Evolutionary conservation across 1,140 invertebrate genomes (phyloP), one percentile per base, ranked within the genome.

Genomic region (Megathymus violae): DNA sequence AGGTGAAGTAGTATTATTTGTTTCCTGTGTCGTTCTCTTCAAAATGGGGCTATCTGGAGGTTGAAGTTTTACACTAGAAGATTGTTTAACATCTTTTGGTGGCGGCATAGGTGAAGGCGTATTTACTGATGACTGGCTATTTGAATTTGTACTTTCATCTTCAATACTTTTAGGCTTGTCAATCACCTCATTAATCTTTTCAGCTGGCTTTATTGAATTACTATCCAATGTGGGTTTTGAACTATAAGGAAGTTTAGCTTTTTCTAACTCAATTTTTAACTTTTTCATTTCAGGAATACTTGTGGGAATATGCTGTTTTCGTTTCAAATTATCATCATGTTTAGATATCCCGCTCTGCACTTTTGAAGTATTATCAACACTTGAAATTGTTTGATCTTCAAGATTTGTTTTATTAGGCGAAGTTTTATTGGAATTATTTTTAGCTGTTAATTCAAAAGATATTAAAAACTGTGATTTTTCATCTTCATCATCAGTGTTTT

Each of bases 401-500:
- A n/a, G 48, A 64, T 61, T 75, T 46, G 51, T 27, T 79, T 85
- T 70, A 22, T 16, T 46, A 38, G 80, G 78, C 48, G 82, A 78
- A 41, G 75, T 56, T 71, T 88, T 88, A 40, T 65, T 31, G 48
- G 76, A 51, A 59, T 71, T 86, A 70, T 70, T 91, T 74, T 91
- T 92, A 17, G 93, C 89, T 31, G 91, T 93, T 25, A 93, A 72
- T 73, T 93, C 90, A 81, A 93, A 92, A 14, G 92, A 93, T 76
- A 92, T 93, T 27, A 93, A 78, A 82, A 93, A 93, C 59, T 92
- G 90, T 43, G 89, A 92, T 66, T 93, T 93, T 82, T 93, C 92
- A 47, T 88, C 89, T 63, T 92, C 91, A 69, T 90, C 86, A 81
- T 91, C 86, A 79, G 65, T 78, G 62, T 88, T 88, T 46, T 85